Percentiles rank a stretch among this genome's conserved stretches.
These are phyloP conservation scores for Macrophya annulata DNA, from an alignment of 2,888 invertebrate species.

Conservation along the genomic window DNA sequence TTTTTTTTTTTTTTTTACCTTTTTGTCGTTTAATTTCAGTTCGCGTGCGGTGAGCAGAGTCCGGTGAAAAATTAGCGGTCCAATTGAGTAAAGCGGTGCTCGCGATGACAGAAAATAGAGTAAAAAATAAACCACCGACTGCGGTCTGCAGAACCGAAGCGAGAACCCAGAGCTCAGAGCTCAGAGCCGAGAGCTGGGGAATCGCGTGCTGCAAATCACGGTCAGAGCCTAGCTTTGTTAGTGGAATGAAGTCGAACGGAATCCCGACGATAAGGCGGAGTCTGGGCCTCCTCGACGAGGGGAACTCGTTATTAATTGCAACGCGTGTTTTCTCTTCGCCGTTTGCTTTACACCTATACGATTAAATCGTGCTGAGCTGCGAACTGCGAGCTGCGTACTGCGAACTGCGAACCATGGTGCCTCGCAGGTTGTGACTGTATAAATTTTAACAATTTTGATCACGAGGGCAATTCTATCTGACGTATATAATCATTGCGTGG, in stretches of 20 bases:
- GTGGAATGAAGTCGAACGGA: conserved; percentile 52
- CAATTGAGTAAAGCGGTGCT: conserved; percentile 43
- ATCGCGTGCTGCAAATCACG: conserved; percentile 50
- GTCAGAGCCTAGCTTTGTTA: conserved; percentile 46
- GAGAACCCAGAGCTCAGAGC: background rate
- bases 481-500: too few relatives aligned
- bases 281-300: conserved; percentile 13
- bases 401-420: background rate
- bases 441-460: background rate
- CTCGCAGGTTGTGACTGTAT: background rate
- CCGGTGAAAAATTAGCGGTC: conserved; percentile 39
- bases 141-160: background rate
- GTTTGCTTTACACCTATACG: conserved; percentile 44
- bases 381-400: background rate
- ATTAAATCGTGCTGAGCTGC: background rate
- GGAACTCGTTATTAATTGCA: conserved; percentile 54
- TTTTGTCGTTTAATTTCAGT: background rate
- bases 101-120: conserved; percentile 42
- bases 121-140: background rate
- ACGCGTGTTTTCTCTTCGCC: conserved; percentile 51
- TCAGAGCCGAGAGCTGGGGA: background rate
- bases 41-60: conserved; percentile 3
- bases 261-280: conserved; percentile 46
- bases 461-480: background rate
- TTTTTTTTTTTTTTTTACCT: background rate